Conservation (phyloP, 2,113 vertebrate genomes). For the Phrynosoma blainvillii region DNA sequence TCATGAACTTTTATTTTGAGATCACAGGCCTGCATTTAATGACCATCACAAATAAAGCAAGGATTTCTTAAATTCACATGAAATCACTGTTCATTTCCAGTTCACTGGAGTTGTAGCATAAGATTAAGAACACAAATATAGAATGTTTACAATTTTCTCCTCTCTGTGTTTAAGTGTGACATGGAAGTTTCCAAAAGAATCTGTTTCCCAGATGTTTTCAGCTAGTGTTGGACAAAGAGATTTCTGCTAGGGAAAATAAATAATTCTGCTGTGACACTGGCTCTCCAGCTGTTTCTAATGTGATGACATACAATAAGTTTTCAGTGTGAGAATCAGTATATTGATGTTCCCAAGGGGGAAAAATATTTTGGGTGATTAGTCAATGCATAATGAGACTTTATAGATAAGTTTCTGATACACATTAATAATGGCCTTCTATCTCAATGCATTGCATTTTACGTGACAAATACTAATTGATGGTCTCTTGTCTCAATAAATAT, state of each 20-base stretch:
- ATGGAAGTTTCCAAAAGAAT: slow-evolving; percentile 70
- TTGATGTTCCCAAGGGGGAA: slow-evolving; percentile 29
- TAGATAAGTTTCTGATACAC: background rate
- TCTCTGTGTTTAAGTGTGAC: slow-evolving; percentile 43
- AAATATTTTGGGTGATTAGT: background rate
- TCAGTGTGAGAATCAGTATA: background rate
- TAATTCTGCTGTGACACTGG: slow-evolving; percentile 38
- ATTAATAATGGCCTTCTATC: background rate
- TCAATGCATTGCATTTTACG: background rate
- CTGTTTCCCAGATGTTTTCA: slow-evolving; percentile 61
- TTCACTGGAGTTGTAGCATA: slow-evolving; percentile 9
- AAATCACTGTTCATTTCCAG: background rate
- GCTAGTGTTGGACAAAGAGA: slow-evolving; percentile 30
- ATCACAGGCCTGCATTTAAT: background rate
- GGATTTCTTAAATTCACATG: slow-evolving; percentile 15
- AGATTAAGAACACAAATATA: slow-evolving; percentile 38
- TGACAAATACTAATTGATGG: background rate
- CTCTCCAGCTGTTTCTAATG: slow-evolving; percentile 5
- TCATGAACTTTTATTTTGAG: background rate
- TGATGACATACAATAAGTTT: slow-evolving; percentile 32
- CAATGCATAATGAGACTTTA: background rate
- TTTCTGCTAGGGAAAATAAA: slow-evolving; percentile 56
- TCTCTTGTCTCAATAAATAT: background rate
- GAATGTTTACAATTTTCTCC: slow-evolving; percentile 52
- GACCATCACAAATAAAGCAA: background rate